These are phyloP conservation scores for Oreamnos americanus DNA, from an alignment of 2,113 vertebrate genomes.

Conservation along the genomic window DNA sequence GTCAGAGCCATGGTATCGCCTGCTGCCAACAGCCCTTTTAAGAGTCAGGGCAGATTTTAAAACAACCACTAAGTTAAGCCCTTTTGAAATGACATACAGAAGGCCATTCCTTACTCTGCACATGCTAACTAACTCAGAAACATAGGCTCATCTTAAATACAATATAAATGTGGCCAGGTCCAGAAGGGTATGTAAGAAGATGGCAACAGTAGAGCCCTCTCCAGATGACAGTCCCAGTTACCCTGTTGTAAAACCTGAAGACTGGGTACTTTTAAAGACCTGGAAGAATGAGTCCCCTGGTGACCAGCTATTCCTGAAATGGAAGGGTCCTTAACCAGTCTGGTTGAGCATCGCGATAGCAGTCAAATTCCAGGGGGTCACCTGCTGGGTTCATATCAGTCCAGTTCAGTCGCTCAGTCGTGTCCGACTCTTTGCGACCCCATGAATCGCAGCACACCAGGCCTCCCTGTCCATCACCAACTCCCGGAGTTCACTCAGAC, in stretches of 20 bases:
- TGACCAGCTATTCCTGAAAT: not conserved
- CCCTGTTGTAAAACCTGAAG: not conserved
- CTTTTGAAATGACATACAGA: not conserved
- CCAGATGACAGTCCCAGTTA: not conserved
- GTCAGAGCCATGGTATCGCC: not conserved
- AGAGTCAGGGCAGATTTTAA: not conserved
- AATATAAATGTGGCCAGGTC: not conserved
- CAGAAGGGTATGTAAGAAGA: not conserved
- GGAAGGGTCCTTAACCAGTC: not conserved
- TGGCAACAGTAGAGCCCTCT: not conserved
- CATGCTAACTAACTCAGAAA: not conserved
- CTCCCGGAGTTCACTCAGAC: no score
- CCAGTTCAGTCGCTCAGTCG: no score
- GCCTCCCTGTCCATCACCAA: no score
- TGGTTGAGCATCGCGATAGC: not conserved
- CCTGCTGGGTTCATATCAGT: not conserved
- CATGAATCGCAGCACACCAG: no score
- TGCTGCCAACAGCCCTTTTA: not conserved
- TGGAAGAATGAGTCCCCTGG: not conserved
- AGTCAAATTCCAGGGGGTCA: not conserved
- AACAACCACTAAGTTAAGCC: not conserved
- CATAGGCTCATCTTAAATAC: not conserved
- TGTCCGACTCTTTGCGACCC: no score
- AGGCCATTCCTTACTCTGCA: not conserved
- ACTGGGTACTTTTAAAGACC: not conserved